Base-by-base conservation (phyloP, 1,140 invertebrate species). In the Notospermus geniculatus region DNA sequence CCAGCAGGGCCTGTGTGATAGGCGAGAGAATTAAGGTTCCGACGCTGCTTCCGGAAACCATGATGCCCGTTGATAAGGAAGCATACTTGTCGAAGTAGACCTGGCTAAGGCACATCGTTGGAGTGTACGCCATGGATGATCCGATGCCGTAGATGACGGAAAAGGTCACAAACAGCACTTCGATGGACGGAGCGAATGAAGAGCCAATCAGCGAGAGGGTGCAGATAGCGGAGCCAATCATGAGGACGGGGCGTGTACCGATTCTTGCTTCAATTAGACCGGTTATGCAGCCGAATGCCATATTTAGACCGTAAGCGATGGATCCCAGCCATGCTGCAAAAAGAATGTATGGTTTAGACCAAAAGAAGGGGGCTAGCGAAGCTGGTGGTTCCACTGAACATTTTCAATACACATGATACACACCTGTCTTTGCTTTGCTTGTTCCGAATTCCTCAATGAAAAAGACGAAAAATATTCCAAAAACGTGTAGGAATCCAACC, bases 281-380 rank as follows among this genome's bases (percentile, higher is more conserved):
- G 22, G 62, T 63, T 0, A 77, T 13, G 15, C 74, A 74, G 23
- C 73, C 70, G 45, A 73, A 70, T 13, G 68, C 66, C 68, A 72
- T 73, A 1, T 72, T 68, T 1, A 77, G 58, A 15, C 74, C 74
- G 46, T 72, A 72, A 2, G 68, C 59, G 2, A 71, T 25, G 17
- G 75, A 75, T 11, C 73, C 74, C 46, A 77, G 45, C 72, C 72
- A 75, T 43, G 73, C 75, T 75, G 66, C 59, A 28, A 54, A 17
- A 2, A 17, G n/a, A 1, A 54, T 23, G 22, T 27, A 54, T 19
- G 22, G 53, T 27, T 28, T 1, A 15, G 2, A 2, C 1, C 17
- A 1, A 23, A n/a, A 15, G 1, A 54, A 43, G 39, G 39, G 39
- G 11, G 11, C n/a, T 11, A 11, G 1, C 2, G 43, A 46, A 9